phyloP scores from a whole-genome alignment of 2,888 invertebrate species.

The Dyspetes luteomarginatus region DNA sequence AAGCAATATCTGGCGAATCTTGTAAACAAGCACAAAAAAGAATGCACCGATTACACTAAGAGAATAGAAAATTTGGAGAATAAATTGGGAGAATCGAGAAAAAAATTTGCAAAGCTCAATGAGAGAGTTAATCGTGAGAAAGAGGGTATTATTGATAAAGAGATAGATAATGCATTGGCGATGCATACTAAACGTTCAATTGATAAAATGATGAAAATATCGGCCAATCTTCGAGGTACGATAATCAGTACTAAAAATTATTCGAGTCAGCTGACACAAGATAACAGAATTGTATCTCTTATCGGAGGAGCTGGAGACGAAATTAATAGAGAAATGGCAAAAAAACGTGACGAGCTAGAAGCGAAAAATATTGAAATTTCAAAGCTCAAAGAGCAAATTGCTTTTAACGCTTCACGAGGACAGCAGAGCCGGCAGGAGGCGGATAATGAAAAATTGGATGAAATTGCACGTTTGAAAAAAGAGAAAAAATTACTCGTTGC shows the following conservation, averaged over 20 bases:
- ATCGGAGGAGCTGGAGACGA: constrained; percentile 71
- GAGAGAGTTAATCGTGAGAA: neutral
- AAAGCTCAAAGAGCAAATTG: constrained; percentile 50
- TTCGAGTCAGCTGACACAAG: neutral
- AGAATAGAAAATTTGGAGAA: constrained; percentile 54
- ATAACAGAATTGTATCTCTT: constrained; percentile 10
- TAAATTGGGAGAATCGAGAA: neutral
- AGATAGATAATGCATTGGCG: constrained; percentile 69
- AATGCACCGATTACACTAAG: constrained; percentile 39
- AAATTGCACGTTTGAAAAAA: constrained; percentile 64
- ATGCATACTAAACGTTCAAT: constrained; percentile 69
- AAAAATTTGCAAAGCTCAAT: neutral
- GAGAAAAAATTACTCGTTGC: constrained; percentile 52
- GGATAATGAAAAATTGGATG: constrained; percentile 35
- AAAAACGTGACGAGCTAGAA: constrained; percentile 69
- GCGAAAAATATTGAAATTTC: constrained; percentile 67
- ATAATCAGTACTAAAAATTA: neutral
- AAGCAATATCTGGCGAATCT: constrained; percentile 54
- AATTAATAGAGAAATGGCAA: constrained; percentile 67
- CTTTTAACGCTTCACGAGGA: constrained; percentile 49
- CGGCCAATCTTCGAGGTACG: constrained; percentile 69
- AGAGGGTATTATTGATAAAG: constrained; percentile 57
- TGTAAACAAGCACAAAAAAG: constrained; percentile 54
- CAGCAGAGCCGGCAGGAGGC: constrained; percentile 59
- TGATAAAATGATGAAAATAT: constrained; percentile 67